Evolutionary conservation across 2,888 invertebrate genomes (phyloP), one percentile per base, ranked within the genome.

Genomic region (Sinotaia quadrata): DNA sequence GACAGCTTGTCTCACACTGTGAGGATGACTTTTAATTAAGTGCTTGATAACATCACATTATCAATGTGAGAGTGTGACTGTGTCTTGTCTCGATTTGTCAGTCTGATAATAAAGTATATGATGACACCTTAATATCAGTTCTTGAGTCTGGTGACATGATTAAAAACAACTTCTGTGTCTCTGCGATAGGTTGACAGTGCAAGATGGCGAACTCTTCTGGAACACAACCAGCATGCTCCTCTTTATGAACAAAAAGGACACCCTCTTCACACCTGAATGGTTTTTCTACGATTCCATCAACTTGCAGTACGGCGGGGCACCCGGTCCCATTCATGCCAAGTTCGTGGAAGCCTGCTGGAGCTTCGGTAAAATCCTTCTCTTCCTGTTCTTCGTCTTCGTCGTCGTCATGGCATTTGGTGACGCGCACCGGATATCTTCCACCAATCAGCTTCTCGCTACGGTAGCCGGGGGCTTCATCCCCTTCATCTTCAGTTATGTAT

Each of bases 381-480:
- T 82, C 70, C 74, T 84, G 0, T 52, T 77, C n/a, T 80, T 84
- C 61, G 75, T 84, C 18, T 62, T 81, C 58, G 54, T 82, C 49
- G 77, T 82, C 4, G 77, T 84, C 47, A 69, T 78, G 67, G 76
- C 80, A 0, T 81, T 81, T 62, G 81, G 78, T 0, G 77, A 79
- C 24, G 71, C 77, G 49, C 79, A 83, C 72, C 58, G 77, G 27
- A 70, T 72, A 2, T 81, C 84, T 4, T 66, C 81, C 0, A 79
- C 82, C 54, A 81, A 79, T 72, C 81, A 84, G 65, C 57, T 81
- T 33, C 65, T 84, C 59, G 75, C 82, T 15, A 80, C 81, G 0
- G 68, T 79, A 7, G 80, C 77, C 5, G 78, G 81, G 7, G 82
- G 81, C 15, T 77, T 80, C 36, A 31, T 84, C 10, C 84, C 84